Evolutionary conservation across 2,797 vertebrate genomes (phyloP), one percentile per base, ranked within the genome.

Genomic region (Brotula barbata): DNA sequence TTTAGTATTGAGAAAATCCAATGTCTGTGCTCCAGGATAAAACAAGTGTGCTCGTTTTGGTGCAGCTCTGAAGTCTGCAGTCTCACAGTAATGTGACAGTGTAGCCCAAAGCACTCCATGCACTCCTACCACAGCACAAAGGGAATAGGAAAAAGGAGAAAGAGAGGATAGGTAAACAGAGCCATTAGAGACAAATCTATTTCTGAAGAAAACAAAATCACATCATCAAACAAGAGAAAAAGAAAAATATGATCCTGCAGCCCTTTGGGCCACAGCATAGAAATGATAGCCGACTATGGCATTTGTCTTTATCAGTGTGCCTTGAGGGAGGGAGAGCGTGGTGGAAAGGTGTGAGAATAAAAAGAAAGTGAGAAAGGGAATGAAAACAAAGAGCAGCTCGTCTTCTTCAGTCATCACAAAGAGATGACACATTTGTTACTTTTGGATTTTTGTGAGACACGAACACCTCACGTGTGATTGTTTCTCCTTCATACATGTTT

Each of bases 121-220:
- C 25, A 28, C 25, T 81, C 81, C 75, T 64, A 58, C 64, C 68
- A 64, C 54, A 59, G 68, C 78, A 86, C 72, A 68, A 61, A 76
- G 75, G 71, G 80, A 82, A 75, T 77, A 73, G 63, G 58, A 71
- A 64, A 78, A 71, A 53, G 71, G 76, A 78, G 81, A 60, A 62
- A 73, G 70, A 70, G 84, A 79, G 83, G 85, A 81, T 84, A 86
- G 90, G 90, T 91, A 92, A 93, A 92, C 89, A 93, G 90, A 92
- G 89, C 89, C 90, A 91, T 93, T 91, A 91, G 86, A 90, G 91
- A 91, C 89, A 91, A 92, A 92, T 92, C 92, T 92, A 91, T 92
- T 90, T 92, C 89, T 90, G 88, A 91, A 89, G 89, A 91, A 90
- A 92, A 89, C 90, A 91, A 92, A 92, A 92, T 91, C 91, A 92